Conservation (phyloP, 2,113 vertebrate species). For the Carassius gibelio region DNA sequence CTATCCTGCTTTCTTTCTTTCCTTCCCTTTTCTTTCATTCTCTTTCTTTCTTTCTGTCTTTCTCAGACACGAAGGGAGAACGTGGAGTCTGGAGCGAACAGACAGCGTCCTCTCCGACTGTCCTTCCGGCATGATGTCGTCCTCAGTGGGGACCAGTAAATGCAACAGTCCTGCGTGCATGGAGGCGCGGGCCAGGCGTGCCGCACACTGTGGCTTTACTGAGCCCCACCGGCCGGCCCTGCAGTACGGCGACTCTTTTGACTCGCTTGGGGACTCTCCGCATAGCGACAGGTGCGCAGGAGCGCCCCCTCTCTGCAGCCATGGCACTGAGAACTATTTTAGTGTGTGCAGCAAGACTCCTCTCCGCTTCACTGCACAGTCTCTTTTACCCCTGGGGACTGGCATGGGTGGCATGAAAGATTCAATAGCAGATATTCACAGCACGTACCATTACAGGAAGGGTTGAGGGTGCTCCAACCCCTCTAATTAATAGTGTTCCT, state of each 20-base stretch:
- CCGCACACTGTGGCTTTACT: slow-evolving; percentile 83
- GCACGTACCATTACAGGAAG: background rate
- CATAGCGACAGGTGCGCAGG: slow-evolving; percentile 92
- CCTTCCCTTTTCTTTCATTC: background rate
- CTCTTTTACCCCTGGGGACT: slow-evolving; percentile 14
- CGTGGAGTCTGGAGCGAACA: slow-evolving; percentile 93
- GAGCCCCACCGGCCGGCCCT: slow-evolving; percentile 79
- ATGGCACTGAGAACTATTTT: slow-evolving; percentile 11
- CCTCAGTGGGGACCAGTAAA: slow-evolving; percentile 96
- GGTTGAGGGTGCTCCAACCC: no score
- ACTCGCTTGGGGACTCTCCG: slow-evolving; percentile 93
- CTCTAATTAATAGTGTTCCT: no score
- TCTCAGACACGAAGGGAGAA: slow-evolving; percentile 91
- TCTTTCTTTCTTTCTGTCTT: background rate
- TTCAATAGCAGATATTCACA: slow-evolving; percentile 59
- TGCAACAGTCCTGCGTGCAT: slow-evolving; percentile 95
- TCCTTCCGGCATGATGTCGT: slow-evolving; percentile 91
- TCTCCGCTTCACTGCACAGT: background rate
- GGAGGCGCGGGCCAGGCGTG: slow-evolving; percentile 88
- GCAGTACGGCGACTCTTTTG: slow-evolving; percentile 90
- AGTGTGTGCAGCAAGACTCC: slow-evolving; percentile 8
- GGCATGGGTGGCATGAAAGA: slow-evolving; percentile 50
- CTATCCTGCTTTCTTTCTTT: background rate
- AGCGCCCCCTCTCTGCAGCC: slow-evolving; percentile 24
- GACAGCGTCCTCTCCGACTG: slow-evolving; percentile 94